Conservation (phyloP, 2,888 invertebrate species). For the Dendrolimus pini region DNA sequence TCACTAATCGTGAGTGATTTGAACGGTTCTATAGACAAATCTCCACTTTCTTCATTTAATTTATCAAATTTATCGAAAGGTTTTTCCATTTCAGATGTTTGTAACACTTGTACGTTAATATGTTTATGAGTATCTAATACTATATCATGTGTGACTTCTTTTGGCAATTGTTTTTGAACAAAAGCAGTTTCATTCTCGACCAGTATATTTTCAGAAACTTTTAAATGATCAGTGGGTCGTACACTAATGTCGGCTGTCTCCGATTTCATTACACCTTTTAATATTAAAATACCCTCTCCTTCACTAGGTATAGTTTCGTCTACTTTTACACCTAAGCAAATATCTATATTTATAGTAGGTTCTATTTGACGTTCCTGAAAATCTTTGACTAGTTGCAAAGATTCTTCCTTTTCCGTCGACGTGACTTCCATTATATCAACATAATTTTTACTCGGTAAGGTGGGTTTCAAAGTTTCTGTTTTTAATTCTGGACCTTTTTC, state of each 20-base stretch:
- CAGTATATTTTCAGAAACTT: constrained; percentile 33
- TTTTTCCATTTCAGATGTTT: constrained; percentile 36
- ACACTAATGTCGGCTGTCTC: constrained; percentile 48
- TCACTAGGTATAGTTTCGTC: constrained; percentile 41
- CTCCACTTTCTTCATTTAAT: constrained; percentile 23
- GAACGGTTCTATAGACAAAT: constrained; percentile 28
- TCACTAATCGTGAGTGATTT: constrained; percentile 55
- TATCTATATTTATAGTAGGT: constrained; percentile 27
- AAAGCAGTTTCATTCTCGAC: constrained; percentile 42
- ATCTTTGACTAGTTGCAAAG: constrained; percentile 16
- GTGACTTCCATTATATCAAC: constrained; percentile 48
- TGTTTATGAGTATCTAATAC: constrained; percentile 34
- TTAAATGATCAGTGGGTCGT: constrained; percentile 53
- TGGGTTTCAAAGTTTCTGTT: constrained; percentile 31
- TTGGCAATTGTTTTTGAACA: constrained; percentile 20
- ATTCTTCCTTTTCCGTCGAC: constrained; percentile 55
- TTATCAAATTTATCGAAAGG: constrained; percentile 16
- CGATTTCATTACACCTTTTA: constrained; percentile 29
- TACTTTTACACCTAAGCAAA: constrained; percentile 30
- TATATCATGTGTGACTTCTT: constrained; percentile 23
- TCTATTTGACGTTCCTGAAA: constrained; percentile 23
- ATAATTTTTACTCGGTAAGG: constrained; percentile 53
- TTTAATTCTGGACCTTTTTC: constrained; percentile 18
- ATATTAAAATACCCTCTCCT: constrained; percentile 27
- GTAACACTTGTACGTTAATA: constrained; percentile 34